Base-by-base conservation (phyloP, 2,888 invertebrate species). In the Lapara coniferarum region DNA sequence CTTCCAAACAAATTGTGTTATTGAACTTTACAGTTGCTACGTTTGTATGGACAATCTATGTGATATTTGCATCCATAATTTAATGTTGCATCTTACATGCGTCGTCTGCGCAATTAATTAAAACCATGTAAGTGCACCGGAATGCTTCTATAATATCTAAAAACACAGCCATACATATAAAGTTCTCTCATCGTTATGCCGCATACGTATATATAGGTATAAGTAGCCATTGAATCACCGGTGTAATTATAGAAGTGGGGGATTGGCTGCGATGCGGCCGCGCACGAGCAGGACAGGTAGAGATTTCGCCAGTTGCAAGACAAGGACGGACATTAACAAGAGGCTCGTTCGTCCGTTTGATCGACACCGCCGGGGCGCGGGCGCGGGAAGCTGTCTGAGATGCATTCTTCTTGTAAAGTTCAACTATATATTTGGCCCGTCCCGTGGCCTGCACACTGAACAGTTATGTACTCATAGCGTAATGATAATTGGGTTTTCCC, bases 191-290 rank as follows among this genome's bases (percentile, higher is more conserved):
- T 90, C 91, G 90, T 91, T 91, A 91, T 91, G 85, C 87, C 85
- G 81, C 86, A 85, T 88, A 90, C 85, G 85, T 85, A 85, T 83
- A 84, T 89, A 92, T 89, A 92, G 86, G 87, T 92, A 92, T 92
- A 92, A 91, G 92, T 91, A 91, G 93, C 92, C 91, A 93, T 93
- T 93, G 93, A 93, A 93, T 93, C 93, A 93, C 92, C 92, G 90
- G 87, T 91, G 93, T 93, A 93, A 93, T 93, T 93, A 93, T 93
- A 93, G 92, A 93, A 93, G 93, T 92, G 93, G 93, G 93, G 93
- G 93, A 92, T 93, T 92, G 93, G 92, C 91, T 93, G 92, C 89
- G 92, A 89, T 91, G 92, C 89, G 88, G 90, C 87, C 78, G 85
- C 73, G 91, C 80, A 85, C 71, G 88, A 85, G 75, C 73, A 84